Base-by-base conservation (phyloP, 1,140 invertebrate genomes). In the Drosophila erecta region DNA sequence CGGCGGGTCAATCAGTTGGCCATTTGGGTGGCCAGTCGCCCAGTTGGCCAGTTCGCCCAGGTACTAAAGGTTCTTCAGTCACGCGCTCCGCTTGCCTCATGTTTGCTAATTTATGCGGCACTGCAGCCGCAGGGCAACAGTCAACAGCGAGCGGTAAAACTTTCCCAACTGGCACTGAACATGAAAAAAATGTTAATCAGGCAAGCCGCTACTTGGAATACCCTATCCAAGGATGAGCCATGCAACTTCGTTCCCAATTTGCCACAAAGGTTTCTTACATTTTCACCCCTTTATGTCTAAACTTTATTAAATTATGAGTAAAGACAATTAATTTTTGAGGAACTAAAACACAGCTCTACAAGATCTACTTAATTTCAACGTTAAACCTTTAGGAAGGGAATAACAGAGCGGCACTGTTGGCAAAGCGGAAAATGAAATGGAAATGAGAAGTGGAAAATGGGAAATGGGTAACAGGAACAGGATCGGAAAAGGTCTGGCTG, bases 91-190 rank as follows among this genome's bases (percentile, higher is more conserved):
- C 41, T 72, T 65, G 65, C 67, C 77, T 69, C 83, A 79, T 89
- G 84, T 87, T 87, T 67, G 83, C 79, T 89, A 89, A 87, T 87
- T 87, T 87, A 87, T 87, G 84, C 83, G 84, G 56, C 64, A 49
- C 59, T 69, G 83, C 79, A 72, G 84, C 79, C 84, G 49, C 84
- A 76, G 70, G 67, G 61, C 65, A 17, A 62, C 59, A 64, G 56
- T 55, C 61, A 65, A 64, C 64, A 67, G 37, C n/a, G 50, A 69
- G 35, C 50, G 62, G 59, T 61, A 53, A 76, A 86, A 86, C 70
- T 86, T 87, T 76, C 44, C 51, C 51, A 72, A 65, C 73, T 73
- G 22, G 17, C 59, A 20, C 3, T 11, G 35, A 40, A 33, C 17
- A 41, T 22, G 37, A 3, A 27, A 17, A 22, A 15, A 22, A 14